A percentile compares a stretch with the other conserved stretches of the same genome.
Conservation (phyloP, 53 echinoderm and acorn worm genomes). For the Hippasteria phrygiana region DNA sequence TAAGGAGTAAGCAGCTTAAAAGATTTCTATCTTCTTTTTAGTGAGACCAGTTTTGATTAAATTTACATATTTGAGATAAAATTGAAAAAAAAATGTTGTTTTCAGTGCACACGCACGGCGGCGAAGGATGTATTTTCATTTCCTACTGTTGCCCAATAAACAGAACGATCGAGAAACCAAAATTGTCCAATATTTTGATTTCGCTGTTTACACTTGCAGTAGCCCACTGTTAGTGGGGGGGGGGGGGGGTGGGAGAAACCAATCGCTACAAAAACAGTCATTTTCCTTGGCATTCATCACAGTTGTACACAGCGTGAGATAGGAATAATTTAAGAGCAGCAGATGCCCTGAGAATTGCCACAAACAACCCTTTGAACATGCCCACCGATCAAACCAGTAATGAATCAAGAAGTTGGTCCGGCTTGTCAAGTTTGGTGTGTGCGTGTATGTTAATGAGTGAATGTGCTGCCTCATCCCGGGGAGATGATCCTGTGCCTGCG, state of each 20-base stretch:
- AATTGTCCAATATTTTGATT: not conserved
- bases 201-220: not conserved
- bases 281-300: not conserved
- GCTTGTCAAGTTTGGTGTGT: not conserved
- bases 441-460: not conserved
- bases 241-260: not conserved
- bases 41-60: too few species aligned
- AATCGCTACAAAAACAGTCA: not conserved
- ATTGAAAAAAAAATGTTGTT: too few species aligned
- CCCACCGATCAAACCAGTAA: slow-evolving; percentile 9
- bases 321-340: slow-evolving; percentile 42
- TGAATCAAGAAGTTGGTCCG: slow-evolving; percentile 44
- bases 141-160: too few species aligned
- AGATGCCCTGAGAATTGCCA: slow-evolving; percentile 26
- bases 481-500: not conserved
- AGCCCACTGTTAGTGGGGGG: too few species aligned
- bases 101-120: too few species aligned
- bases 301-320: not conserved
- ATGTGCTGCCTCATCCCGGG: not conserved
- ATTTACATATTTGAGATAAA: too few species aligned
- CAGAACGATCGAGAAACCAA: too few species aligned
- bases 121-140: too few species aligned
- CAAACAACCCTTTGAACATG: slow-evolving; percentile 20
- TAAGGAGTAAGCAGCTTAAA: too few species aligned
- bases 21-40: too few species aligned